A percentile compares a stretch with the other conserved stretches of the same genome.
These are phyloP conservation scores for Hydraecia micacea DNA, from an alignment of 2,888 invertebrate genomes.

Conservation along the genomic window DNA sequence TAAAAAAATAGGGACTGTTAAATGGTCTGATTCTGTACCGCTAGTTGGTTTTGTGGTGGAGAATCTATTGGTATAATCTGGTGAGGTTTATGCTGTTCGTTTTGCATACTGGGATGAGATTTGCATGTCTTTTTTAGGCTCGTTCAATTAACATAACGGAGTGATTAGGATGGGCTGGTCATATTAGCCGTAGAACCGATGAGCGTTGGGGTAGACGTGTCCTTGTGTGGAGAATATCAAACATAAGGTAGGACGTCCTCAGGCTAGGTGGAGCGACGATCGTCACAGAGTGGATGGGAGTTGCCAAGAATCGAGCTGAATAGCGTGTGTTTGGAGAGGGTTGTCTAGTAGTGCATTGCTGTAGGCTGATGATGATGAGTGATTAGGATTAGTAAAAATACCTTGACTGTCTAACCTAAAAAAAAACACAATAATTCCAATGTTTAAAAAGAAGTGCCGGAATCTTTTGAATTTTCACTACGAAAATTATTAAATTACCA, in stretches of 20 bases:
- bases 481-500: neutral
- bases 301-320: neutral
- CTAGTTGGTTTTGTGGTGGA: slow-evolving; percentile 16
- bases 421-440: neutral
- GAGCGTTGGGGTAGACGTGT: neutral
- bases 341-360: neutral
- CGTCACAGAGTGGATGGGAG: neutral
- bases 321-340: neutral
- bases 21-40: neutral
- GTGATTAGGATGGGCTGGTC: neutral
- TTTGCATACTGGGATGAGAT: neutral
- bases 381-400: neutral
- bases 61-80: slow-evolving; percentile 13
- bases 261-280: too few relatives aligned
- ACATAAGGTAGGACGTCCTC: too few relatives aligned
- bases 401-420: too few relatives aligned
- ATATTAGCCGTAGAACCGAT: neutral
- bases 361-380: neutral
- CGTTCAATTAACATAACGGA: neutral
- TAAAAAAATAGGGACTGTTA: slow-evolving; percentile 40
- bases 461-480: neutral
- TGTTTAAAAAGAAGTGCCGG: rapidly evolving
- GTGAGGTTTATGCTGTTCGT: neutral
- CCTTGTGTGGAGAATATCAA: too few relatives aligned
- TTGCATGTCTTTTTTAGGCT: neutral